Evolutionary conservation across 2,113 vertebrate genomes (phyloP), one percentile per base, ranked within the genome.

Genomic region (Chlamydotis undulata): DNA sequence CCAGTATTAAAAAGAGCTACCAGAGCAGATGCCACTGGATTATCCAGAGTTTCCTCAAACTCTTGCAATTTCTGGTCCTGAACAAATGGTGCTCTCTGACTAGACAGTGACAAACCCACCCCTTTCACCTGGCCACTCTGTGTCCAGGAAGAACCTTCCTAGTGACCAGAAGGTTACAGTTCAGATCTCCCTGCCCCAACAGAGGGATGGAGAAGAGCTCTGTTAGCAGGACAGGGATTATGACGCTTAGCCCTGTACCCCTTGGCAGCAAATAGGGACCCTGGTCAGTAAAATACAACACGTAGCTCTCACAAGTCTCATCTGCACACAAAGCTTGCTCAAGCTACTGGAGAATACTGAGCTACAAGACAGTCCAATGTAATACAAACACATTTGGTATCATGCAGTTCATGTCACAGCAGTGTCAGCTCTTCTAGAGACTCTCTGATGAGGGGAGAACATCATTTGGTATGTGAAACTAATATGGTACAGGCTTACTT

Each of bases 401-500:
- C 53, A n/a, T 21, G 50, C 57, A 84, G 73, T 4, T 92, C 69
- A 29, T 29, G 53, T 82, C 92, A 69, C 86, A 94, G 83, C 65
- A 84, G 69, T 39, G 65, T 57, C 96, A 92, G 94, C 86, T 89
- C 89, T 79, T 84, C 81, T 39, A 41, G 57, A 91, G 53, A 68
- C n/a, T 85, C 82, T 93, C 89, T 82, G 84, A 47, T 69, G 69
- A n/a, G 70, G 81, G 33, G 19, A 82, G 65, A 79, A 43, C 80
- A 77, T 80, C 4, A 94, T 89, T 92, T 29, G 55, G 77, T 56
- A 61, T 76, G 74, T 76, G 86, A 76, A 95, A 96, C 57, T 87
- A 87, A 94, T 82, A 67, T 59, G 92, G 93, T 82, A 73, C 83
- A 96, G 83, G 94, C 95, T 96, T 96, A 94, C 93, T 87, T 83